phyloP scores from a whole-genome alignment of 30 jellyfish, hydroid and myxozoan genomes.

The Morbakka virulenta region DNA sequence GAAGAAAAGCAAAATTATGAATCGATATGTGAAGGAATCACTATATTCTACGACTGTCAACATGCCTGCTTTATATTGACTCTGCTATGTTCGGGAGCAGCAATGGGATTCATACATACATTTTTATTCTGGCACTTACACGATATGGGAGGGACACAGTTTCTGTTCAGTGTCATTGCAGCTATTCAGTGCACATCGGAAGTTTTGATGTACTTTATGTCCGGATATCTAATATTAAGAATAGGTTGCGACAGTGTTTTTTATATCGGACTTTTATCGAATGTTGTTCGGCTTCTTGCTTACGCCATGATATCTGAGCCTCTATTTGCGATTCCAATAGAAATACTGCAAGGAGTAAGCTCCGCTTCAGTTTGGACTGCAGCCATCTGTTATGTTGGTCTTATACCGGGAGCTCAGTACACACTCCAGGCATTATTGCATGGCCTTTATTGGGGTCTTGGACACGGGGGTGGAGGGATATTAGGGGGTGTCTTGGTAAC shows the following conservation, averaged over 20 bases:
- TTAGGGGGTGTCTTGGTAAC: constrained; percentile 90
- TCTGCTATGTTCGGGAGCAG: constrained; percentile 85
- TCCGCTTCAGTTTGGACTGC: constrained; percentile 99
- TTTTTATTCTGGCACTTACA: constrained; percentile 96
- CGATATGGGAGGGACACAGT: constrained; percentile 96
- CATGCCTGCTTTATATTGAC: constrained; percentile 82
- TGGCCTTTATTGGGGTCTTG: constrained; percentile 98
- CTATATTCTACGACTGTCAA: constrained; percentile 75
- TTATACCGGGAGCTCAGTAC: constrained; percentile 95
- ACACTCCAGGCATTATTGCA: constrained; percentile 97
- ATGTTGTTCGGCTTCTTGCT: constrained; percentile 86
- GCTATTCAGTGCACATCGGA: constrained; percentile 96
- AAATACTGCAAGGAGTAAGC: constrained; percentile 89
- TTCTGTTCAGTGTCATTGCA: constrained; percentile 88
- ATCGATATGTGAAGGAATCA: constrained; percentile 92
- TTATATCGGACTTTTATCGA: constrained; percentile 82
- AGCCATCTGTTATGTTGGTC: constrained; percentile 89
- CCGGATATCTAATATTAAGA: constrained; percentile 82
- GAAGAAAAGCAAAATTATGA: constrained; percentile 59
- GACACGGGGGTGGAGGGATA: constrained; percentile 99
- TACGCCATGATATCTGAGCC: constrained; percentile 87
- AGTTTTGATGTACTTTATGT: constrained; percentile 85
- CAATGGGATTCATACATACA: constrained; percentile 96
- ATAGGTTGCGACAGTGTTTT: constrained; percentile 95
- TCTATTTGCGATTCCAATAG: constrained; percentile 62